Conservation (phyloP, 2,113 vertebrate species). For the Nansenia antarctica region DNA sequence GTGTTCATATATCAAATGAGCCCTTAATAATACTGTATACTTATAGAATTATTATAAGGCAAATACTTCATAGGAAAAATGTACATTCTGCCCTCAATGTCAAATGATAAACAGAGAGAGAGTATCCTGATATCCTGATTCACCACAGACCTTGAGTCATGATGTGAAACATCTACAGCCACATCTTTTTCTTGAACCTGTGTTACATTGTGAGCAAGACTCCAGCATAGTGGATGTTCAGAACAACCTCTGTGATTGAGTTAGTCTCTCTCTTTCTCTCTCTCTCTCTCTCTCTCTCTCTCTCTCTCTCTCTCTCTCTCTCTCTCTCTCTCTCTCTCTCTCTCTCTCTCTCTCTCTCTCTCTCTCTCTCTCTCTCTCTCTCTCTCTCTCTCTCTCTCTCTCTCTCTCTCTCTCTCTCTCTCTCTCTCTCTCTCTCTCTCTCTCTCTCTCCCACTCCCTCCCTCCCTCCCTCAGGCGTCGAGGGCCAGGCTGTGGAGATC, state of each 20-base stretch:
- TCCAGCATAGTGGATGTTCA: neutral
- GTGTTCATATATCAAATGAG: too few relatives aligned
- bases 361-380: neutral
- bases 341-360: too few relatives aligned
- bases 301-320: neutral
- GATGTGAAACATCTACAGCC: too few relatives aligned
- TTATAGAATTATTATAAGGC: too few relatives aligned
- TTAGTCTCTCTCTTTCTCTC: neutral
- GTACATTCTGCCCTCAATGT: too few relatives aligned
- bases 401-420: slow-evolving; percentile 4
- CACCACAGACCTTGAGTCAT: neutral
- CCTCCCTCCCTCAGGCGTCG: slow-evolving; percentile 72
- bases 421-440: neutral
- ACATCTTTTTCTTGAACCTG: neutral
- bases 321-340: neutral
- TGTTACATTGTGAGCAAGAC: neutral
- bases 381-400: neutral
- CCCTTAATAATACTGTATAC: too few relatives aligned
- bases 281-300: neutral
- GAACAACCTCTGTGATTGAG: neutral
- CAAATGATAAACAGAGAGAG: too few relatives aligned
- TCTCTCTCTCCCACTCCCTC: neutral
- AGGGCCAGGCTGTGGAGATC: slow-evolving; percentile 85
- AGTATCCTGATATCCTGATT: neutral
- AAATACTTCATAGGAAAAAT: too few relatives aligned